Base-by-base conservation (phyloP, 2,797 vertebrate species). In the Melanotaenia maccullochi region DNA sequence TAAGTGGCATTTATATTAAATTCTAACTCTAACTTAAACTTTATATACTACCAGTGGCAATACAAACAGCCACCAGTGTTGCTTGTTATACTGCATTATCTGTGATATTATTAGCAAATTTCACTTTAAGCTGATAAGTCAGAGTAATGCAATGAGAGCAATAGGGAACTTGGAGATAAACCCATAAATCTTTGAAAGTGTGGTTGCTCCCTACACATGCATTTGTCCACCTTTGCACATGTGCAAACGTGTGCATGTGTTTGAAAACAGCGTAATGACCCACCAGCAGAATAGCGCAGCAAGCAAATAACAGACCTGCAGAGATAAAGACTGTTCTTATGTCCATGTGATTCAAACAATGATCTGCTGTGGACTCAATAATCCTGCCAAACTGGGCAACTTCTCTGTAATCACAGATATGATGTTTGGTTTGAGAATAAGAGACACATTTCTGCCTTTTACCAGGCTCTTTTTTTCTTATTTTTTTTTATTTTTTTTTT, bases 261-360 rank as follows among this genome's bases (percentile, higher is more conserved):
- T 75, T 80, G 76, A 79, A 73, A 65, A 67, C 78, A 44, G 76
- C 63, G 75, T 90, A 90, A 93, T 90, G 82, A 89, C 66, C 71
- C 65, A 65, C 67, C 69, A 83, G 73, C 59, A 78, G 73, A 85
- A 80, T 57, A 83, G 75, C 75, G 85, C 62, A 62, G 79, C 70
- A 67, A 38, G 60, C 63, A 89, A 93, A 92, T 90, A 83, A 93
- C 76, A 91, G 86, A 71, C 75, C 81, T 81, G 65, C 73, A n/a
- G 68, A 85, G 86, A 71, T 89, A 89, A 92, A 89, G 60, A 85
- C 88, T 77, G 81, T 69, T 87, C 85, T 91, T 85, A 83, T 51
- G 68, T 51, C 69, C 73, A 5, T 87, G 87, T 85, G 71, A 91
- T 88, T 90, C 71, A 90, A 90, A 90, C 89, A 91, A 81, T 83